Base-by-base conservation (phyloP, 23 tunicate genomes). In the Corella eumyota region DNA sequence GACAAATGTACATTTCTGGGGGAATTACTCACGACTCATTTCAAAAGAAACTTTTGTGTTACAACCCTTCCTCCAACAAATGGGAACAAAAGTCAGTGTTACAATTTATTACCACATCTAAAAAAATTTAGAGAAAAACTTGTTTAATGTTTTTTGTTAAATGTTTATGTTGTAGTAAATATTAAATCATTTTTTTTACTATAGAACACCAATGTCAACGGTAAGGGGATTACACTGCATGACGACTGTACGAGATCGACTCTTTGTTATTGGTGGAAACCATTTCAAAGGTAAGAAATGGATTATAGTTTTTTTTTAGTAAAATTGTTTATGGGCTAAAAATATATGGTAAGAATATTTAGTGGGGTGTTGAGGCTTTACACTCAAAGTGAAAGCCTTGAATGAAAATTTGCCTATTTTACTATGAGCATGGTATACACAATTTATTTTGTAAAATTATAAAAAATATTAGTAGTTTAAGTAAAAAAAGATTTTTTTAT, bases 21-120 rank as follows among this genome's bases (percentile, higher is more conserved):
- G 98, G 98, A 7, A 92, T 92, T 50, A 92, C 98, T 25, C 98
- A 92, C 75, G 98, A 92, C 63, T 92, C 98, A 1, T 92, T 92
- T 50, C 98, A 92, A 50, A 92, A 92, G 73, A 90, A 92, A 66
- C 62, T 92, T 0, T 77, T 92, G 2, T 83, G 98, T 49, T 92
- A 92, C 71, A 73, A 76, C 45, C 98, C 98, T 21, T 30, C 28
- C 23, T 44, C 72, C 19, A 77, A 92, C 64, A 71, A 71, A 55
- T 92, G 98, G 98, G 87, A 74, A 61, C 80, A 81, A 31, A 92
- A 67, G 92, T 81, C 56, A 31, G 70, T 62, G 24, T 33, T 46
- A 28, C 13, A 11, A 40, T 40, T n/a, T 64, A 34, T 11, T 40
- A 15, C 15, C 11, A 9, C 11, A 11, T 40, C 15, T 40, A 9